Evolutionary conservation across 2,113 vertebrate genomes (phyloP), one percentile per base, ranked within the genome.

Genomic region (Oreochromis tanganicae): DNA sequence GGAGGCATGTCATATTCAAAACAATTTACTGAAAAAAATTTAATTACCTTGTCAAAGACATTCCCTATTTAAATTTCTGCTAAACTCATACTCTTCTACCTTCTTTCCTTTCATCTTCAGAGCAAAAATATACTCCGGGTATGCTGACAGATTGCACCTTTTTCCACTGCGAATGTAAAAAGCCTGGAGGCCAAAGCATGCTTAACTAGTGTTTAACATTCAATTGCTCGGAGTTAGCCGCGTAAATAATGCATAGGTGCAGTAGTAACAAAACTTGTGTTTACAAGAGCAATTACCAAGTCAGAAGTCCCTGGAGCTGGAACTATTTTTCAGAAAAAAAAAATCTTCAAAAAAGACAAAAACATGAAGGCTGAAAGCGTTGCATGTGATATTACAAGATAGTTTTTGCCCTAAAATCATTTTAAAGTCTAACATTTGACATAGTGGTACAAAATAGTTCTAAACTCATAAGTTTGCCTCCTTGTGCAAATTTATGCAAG

Each of bases 251-350:
- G 90, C 85, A 95, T 43, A 85, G 81, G 83, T 88, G 85, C 85
- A 89, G 84, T 73, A 82, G 84, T 82, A 85, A 86, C 59, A 91
- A 89, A 91, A 93, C 82, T 38, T 87, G 81, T 94, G 93, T 93
- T 95, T 92, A 93, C 93, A 93, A 82, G 85, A 93, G 83, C 84
- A 93, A 95, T 95, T 88, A 93, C 92, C 87, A 89, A 80, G 82
- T 90, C 78, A 88, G 71, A 93, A 89, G 90, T 90, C 93, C 88
- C 91, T 82, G 36, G 48, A 92, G 87, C 81, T 86, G 50, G 19
- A 85, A 86, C n/a, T 12, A 48, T 43, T 79, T 88, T 83, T 89
- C 24, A 83, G 56, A 4, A 24, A 43, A 6, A 71, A 46, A 75
- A 75, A 19, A 75, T 75, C 10, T 48, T 83, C 34, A 88, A 78